phyloP scores from a whole-genome alignment of 2,797 vertebrate species.

The Eremophila alpestris region DNA sequence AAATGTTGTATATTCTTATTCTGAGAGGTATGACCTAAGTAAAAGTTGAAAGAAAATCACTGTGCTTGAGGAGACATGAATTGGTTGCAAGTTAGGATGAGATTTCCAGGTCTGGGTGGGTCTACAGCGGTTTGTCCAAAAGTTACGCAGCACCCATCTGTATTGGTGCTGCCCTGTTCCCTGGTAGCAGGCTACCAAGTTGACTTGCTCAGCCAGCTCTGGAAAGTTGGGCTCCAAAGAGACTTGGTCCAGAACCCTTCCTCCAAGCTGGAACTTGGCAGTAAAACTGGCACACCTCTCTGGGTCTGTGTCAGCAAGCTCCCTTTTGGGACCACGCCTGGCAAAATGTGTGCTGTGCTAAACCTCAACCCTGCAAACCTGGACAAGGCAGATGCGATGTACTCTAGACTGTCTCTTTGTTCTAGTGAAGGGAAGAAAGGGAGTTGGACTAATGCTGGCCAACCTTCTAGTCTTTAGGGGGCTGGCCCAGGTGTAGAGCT shows the following conservation, averaged over 20 bases:
- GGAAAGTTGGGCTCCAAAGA: fast-evolving
- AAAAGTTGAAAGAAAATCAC: not conserved
- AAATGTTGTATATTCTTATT: not conserved
- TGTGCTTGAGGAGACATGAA: not conserved
- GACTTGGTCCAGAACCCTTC: not conserved
- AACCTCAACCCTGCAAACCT: not conserved
- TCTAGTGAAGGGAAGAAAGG: not conserved
- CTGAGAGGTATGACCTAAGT: not conserved
- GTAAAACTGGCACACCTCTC: not conserved
- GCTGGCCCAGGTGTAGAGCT: not conserved
- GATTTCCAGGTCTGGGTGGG: not conserved
- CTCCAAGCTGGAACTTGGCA: fast-evolving
- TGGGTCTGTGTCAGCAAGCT: fast-evolving
- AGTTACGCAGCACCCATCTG: not conserved
- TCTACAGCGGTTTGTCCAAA: not conserved
- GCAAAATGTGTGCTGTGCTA: not conserved
- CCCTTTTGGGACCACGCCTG: fast-evolving
- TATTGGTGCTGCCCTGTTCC: fast-evolving
- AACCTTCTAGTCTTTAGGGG: not conserved
- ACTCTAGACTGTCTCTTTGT: fast-evolving
- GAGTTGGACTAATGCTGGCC: not conserved
- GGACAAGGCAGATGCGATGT: not conserved
- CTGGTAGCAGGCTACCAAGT: not conserved
- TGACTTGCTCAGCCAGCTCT: not conserved
- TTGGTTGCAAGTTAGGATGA: not conserved